Evolutionary conservation across 2,888 invertebrate genomes (phyloP), one percentile per base, ranked within the genome.

Genomic region (Dermolepida albohirtum): DNA sequence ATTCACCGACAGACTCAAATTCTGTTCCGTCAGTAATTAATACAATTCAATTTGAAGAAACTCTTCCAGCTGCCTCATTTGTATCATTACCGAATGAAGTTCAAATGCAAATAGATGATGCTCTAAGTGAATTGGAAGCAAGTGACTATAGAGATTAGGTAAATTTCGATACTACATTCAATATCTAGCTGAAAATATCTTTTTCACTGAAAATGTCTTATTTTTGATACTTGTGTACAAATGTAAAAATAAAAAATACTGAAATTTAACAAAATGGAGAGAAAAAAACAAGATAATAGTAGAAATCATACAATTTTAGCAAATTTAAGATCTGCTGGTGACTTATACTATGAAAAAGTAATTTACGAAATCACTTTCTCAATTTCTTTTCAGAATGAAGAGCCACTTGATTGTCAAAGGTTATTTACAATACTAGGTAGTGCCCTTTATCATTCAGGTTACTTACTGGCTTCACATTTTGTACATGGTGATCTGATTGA

Each of bases 111-210:
- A 89, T 96, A 63, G 94, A 95, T 80, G 94, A 95, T 83, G 93
- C 94, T 34, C 85, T 96, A 50, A 93, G 92, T 75, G 95, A 96
- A 84, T 87, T 95, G 82, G 95, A 96, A 84, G 93, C 96, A 11
- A 94, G 94, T 84, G 96, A 96, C 85, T 95, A 95, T 82, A 88
- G 93, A 75, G 94, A 94, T 84, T 93, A 93, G 93, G 92, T 92
- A 81, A 22, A 80, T 84, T 12, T 12, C 8, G 47, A 22, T 47
- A 5, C 11, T 17, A 10, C 2, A 22, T 10, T 50, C 5, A 7
- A 10, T 41, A 22, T 17, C 7, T 14, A 10, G 10, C 4, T 22
- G 5, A 10, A 29, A 16, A n/a, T 17, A 27, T 52, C 8, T n/a
- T n/a, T n/a, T n/a, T n/a, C n/a, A n/a, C n/a, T n/a, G n/a, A n/a